These are phyloP conservation scores for Plutella xylostella DNA, from an alignment of 2,888 invertebrate genomes.

Conservation along the genomic window DNA sequence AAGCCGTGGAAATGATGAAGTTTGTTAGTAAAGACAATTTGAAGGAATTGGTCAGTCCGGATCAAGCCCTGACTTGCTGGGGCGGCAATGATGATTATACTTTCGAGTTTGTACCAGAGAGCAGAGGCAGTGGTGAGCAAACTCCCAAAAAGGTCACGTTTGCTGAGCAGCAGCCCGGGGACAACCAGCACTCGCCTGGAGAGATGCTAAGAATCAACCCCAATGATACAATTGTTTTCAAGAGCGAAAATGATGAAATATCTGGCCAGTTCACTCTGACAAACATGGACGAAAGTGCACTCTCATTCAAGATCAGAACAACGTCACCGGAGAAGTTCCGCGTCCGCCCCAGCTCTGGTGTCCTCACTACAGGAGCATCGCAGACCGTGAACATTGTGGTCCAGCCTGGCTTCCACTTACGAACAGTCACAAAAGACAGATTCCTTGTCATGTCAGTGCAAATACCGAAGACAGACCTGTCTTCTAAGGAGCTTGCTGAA, in stretches of 20 bases:
- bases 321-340: slow-evolving; percentile 96
- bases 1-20: slow-evolving; percentile 89
- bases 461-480: slow-evolving; percentile 67
- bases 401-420: slow-evolving; percentile 77
- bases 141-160: slow-evolving; percentile 58
- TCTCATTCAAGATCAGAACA: slow-evolving; percentile 85
- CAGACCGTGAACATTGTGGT: slow-evolving; percentile 79
- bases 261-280: slow-evolving; percentile 76
- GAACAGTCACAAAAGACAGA: slow-evolving; percentile 81
- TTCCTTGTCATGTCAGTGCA: slow-evolving; percentile 89
- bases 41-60: slow-evolving; percentile 78
- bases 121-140: slow-evolving; percentile 36
- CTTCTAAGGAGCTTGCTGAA: slow-evolving; percentile 74
- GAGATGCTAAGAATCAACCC: slow-evolving; percentile 75
- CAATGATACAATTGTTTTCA: slow-evolving; percentile 77
- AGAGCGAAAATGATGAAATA: slow-evolving; percentile 74
- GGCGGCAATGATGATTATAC: slow-evolving; percentile 82
- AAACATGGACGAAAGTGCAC: slow-evolving; percentile 71
- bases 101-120: slow-evolving; percentile 78
- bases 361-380: slow-evolving; percentile 73
- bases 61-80: slow-evolving; percentile 83
- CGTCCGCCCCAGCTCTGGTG: slow-evolving; percentile 89
- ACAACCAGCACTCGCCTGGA: slow-evolving; percentile 48
- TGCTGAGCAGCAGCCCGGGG: slow-evolving; percentile 44
- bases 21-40: slow-evolving; percentile 82